Evolutionary conservation across 2,888 invertebrate genomes (phyloP).

Genomic region (Micoletzkya japonica): DNA sequence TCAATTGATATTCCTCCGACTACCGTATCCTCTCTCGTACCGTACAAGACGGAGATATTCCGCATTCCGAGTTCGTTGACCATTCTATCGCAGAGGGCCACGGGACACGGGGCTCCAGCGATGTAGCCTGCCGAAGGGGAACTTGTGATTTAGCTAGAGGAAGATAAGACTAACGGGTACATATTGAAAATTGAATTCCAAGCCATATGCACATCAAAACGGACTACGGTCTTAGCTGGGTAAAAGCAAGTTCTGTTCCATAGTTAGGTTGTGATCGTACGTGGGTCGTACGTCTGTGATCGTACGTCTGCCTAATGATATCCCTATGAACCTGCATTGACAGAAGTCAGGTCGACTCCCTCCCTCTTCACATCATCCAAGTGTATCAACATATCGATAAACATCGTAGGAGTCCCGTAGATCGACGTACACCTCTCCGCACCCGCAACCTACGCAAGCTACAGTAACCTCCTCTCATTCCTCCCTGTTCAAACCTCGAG

Average conservation of each 20-base stretch:
- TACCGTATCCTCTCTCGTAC: slow-evolving; percentile 43
- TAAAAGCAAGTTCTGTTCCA: no score
- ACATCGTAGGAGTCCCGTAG: slow-evolving; percentile 68
- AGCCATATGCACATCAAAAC: no score
- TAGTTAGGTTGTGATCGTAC: no score
- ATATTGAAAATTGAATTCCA: no score
- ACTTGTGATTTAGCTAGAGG: no score
- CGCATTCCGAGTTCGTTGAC: slow-evolving; percentile 64
- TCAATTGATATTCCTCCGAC: neutral
- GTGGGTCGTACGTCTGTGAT: no score
- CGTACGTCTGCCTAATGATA: no score
- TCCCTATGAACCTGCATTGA: no score
- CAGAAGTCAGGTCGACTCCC: neutral
- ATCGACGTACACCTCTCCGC: slow-evolving; percentile 63
- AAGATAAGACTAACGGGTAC: no score
- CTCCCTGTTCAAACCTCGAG: slow-evolving; percentile 73
- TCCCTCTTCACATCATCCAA: slow-evolving; percentile 31
- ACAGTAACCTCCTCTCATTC: slow-evolving; percentile 65
- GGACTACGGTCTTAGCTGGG: no score
- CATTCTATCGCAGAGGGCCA: slow-evolving; percentile 66
- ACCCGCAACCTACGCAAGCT: neutral
- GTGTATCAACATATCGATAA: slow-evolving; percentile 65
- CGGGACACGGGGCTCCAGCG: slow-evolving; percentile 77
- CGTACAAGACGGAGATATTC: slow-evolving; percentile 53
- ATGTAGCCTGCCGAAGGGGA: slow-evolving; percentile 74